Base-by-base conservation (phyloP, 1,140 invertebrate genomes). In the Sycobia sp. region DNA sequence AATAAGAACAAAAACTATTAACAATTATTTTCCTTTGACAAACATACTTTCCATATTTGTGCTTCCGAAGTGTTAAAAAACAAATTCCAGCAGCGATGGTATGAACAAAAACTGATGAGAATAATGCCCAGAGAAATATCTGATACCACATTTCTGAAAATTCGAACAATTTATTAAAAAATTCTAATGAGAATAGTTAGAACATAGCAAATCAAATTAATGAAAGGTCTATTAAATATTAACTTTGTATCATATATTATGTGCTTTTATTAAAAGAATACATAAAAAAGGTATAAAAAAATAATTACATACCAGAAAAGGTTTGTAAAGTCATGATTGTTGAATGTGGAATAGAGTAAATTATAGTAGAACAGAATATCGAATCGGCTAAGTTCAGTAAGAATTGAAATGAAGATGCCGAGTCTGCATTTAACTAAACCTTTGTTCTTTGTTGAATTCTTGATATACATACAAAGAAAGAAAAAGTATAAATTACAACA, bases 111-210 rank as follows among this genome's bases (percentile, higher is more conserved):
- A 96, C 86, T 22, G 94, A 97, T 14, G 94, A 96, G 76, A 95
- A 94, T 69, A 97, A 83, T 16, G 93, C 92, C 94, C 94, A 97
- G 57, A 97, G 82, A 84, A 95, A 95, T 70, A 97, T 89, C 72
- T 95, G 91, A 79, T 96, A 97, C 94, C 94, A 97, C 90, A 97
- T 97, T 80, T 96, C 94, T 84, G 86, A 78, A 83, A 54, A 18
- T 49, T 50, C 2, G 47, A 59, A 47, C 4, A 32, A 47, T 34
- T 20, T 23, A 22, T 20, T 32, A 46, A 38, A 16, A 43, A 62
- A 36, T 34, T 47, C 18, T 61, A 14, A 38, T 38, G 20, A 47
- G 11, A 25, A 27, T 27, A 43, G 11, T 32, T 32, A 7, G 29
- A 32, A n/a, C n/a, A 16, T 38, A 25, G 16, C 9, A 56, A 8